Evolutionary conservation across 1,140 invertebrate species (phyloP).

Genomic region (Ditylenchus dipsaci): DNA sequence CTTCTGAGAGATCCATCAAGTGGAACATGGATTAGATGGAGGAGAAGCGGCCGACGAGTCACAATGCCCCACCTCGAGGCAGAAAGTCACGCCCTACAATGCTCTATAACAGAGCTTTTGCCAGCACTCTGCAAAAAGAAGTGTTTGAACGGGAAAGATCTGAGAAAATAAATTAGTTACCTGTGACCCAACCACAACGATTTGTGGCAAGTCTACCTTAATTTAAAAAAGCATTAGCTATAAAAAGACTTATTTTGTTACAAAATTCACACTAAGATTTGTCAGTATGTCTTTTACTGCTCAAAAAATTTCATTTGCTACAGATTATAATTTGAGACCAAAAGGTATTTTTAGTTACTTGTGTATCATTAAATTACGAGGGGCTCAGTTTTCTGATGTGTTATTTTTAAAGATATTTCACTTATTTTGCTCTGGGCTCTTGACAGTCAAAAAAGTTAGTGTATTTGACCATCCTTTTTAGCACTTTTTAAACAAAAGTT

Average conservation of each 20-base stretch:
- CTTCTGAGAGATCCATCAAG: conserved; percentile 59
- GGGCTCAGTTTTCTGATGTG: conserved; percentile 60
- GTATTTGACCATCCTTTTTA: too few relatives aligned
- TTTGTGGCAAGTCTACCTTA: conserved; percentile 95
- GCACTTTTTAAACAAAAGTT: too few relatives aligned
- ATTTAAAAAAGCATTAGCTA: conserved; percentile 65
- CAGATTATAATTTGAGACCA: too few relatives aligned
- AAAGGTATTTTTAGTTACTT: too few relatives aligned
- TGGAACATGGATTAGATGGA: conserved; percentile 86
- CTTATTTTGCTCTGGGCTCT: too few relatives aligned
- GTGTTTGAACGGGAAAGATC: neutral
- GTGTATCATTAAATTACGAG: too few relatives aligned
- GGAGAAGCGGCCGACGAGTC: conserved; percentile 82
- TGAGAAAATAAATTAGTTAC: conserved; percentile 62
- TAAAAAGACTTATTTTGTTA: too few relatives aligned
- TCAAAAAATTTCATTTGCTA: too few relatives aligned
- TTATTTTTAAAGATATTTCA: too few relatives aligned
- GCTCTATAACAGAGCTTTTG: conserved; percentile 97
- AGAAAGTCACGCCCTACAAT: conserved; percentile 95
- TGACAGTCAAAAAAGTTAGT: too few relatives aligned
- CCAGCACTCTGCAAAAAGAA: conserved; percentile 79
- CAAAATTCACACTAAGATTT: too few relatives aligned
- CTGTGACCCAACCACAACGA: conserved; percentile 96
- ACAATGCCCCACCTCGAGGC: conserved; percentile 95
- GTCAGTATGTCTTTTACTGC: too few relatives aligned